A percentile compares a stretch with the other conserved stretches of the same genome.
phyloP scores from a whole-genome alignment of 2,888 invertebrate genomes.

The Tryphoninae sp. region DNA sequence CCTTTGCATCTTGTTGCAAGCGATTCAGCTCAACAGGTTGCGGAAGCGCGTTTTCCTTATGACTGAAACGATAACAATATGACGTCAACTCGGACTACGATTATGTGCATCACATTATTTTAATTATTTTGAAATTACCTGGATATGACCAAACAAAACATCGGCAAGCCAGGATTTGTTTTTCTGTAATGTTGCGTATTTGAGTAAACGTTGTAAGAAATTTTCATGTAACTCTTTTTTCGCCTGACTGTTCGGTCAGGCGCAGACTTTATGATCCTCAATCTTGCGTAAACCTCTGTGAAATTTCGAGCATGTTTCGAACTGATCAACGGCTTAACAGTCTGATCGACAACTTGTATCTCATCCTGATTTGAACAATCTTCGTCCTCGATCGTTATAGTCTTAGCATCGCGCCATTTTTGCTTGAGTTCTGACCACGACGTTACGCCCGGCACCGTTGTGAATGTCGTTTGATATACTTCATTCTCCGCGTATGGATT shows the following conservation, averaged over 20 bases:
- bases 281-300: slow-evolving; percentile 73
- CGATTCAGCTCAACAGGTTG: slow-evolving; percentile 76
- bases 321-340: slow-evolving; percentile 72
- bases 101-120: not conserved
- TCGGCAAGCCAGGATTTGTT: slow-evolving; percentile 75
- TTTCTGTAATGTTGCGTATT: slow-evolving; percentile 73
- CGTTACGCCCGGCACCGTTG: slow-evolving; percentile 68
- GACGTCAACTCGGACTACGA: not conserved
- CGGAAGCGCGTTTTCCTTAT: slow-evolving; percentile 68
- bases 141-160: slow-evolving; percentile 75
- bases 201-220: slow-evolving; percentile 78
- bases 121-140: slow-evolving; percentile 68
- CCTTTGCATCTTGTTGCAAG: slow-evolving; percentile 75
- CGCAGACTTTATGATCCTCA: slow-evolving; percentile 77
- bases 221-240: slow-evolving; percentile 72
- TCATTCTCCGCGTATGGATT: slow-evolving; percentile 23
- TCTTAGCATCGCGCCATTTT: slow-evolving; percentile 78
- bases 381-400: slow-evolving; percentile 79
- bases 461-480: slow-evolving; percentile 68
- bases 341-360: slow-evolving; percentile 73
- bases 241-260: slow-evolving; percentile 72
- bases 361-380: slow-evolving; percentile 69
- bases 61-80: slow-evolving; percentile 69
- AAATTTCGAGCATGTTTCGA: slow-evolving; percentile 70
- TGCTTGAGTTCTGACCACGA: slow-evolving; percentile 77